phyloP scores from a whole-genome alignment of 2,797 vertebrate species.

The Halcyon chelicuti region DNA sequence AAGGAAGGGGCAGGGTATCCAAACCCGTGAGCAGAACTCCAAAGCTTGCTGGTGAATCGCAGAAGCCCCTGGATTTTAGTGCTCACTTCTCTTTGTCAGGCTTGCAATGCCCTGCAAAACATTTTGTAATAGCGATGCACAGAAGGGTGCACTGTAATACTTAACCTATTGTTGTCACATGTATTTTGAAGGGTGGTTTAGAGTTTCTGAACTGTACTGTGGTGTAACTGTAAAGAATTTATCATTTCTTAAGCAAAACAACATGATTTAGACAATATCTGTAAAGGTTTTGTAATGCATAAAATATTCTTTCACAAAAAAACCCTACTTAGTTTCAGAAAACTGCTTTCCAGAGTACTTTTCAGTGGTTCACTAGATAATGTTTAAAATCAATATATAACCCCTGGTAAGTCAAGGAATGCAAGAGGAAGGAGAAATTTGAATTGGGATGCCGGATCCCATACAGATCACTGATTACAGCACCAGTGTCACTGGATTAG shows the following conservation, averaged over 20 bases:
- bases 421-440: neutral
- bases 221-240: neutral
- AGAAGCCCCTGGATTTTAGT: neutral
- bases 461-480: neutral
- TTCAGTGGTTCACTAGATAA: neutral
- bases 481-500: fast-evolving
- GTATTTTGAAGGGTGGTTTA: neutral
- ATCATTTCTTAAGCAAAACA: neutral
- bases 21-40: neutral
- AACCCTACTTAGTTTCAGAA: neutral
- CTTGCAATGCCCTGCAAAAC: neutral
- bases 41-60: neutral
- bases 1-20: neutral
- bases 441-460: neutral
- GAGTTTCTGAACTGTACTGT: neutral
- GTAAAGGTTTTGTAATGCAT: neutral
- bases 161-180: neutral
- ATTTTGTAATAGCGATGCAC: neutral
- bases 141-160: neutral
- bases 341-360: neutral
- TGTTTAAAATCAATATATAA: neutral
- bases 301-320: neutral
- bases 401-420: neutral
- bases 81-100: neutral
- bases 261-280: neutral